These are phyloP conservation scores for Pocillopora damicornis DNA, from an alignment of 64 coral and sea anemone genomes.

Conservation along the genomic window DNA sequence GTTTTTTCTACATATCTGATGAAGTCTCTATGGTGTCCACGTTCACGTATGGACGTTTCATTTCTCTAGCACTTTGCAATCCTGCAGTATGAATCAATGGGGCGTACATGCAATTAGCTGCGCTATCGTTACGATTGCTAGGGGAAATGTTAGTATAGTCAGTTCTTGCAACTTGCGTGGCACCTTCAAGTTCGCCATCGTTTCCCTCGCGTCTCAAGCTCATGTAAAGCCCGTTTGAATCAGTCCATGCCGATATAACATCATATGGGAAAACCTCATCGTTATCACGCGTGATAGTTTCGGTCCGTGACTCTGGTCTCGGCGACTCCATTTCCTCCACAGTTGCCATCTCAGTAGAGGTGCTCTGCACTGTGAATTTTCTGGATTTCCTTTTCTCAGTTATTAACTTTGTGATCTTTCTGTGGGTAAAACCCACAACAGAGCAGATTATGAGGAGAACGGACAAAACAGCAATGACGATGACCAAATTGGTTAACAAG, in stretches of 20 bases:
- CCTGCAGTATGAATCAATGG: neutral
- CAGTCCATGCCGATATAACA: neutral
- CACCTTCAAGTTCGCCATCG: neutral
- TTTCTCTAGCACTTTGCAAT: neutral
- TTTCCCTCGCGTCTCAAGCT: neutral
- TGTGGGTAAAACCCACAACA: neutral
- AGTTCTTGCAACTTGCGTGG: neutral
- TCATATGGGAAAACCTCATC: constrained; percentile 32
- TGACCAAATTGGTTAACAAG: neutral
- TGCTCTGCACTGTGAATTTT: constrained; percentile 12
- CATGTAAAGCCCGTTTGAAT: neutral
- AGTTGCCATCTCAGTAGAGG: neutral
- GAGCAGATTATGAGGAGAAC: neutral
- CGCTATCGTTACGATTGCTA: constrained; percentile 35
- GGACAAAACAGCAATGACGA: neutral
- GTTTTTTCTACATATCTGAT: neutral
- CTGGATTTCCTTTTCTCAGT: neutral
- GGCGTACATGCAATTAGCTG: constrained; percentile 35
- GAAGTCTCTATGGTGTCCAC: neutral
- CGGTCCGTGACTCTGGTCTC: neutral
- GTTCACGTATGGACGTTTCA: neutral
- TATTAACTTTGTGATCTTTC: neutral
- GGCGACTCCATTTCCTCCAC: neutral
- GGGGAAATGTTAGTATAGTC: constrained; percentile 37
- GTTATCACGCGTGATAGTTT: neutral